Conservation (phyloP, 2,888 invertebrate species). For the Sphaerophoria rueppellii region DNA sequence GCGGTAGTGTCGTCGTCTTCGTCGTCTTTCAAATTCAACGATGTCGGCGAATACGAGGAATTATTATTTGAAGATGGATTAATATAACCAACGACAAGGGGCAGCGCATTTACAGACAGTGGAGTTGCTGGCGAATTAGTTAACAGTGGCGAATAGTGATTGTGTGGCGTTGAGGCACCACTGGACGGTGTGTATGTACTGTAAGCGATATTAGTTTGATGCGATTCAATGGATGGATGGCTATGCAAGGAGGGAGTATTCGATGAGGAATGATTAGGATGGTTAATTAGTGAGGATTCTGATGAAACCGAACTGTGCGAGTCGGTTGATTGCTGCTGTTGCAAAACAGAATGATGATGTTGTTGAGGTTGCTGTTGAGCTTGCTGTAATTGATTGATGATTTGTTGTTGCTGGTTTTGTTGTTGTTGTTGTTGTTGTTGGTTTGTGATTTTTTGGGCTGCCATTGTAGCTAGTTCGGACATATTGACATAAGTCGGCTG, state of each 20-base stretch:
- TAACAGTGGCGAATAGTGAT: constrained; percentile 81
- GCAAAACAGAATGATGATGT: constrained; percentile 76
- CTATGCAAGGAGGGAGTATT: constrained; percentile 79
- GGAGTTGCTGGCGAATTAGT: constrained; percentile 79
- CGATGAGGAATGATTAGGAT: constrained; percentile 76
- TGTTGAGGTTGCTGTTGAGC: constrained; percentile 67
- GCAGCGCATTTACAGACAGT: constrained; percentile 51
- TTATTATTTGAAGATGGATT: constrained; percentile 69
- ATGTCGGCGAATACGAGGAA: constrained; percentile 65
- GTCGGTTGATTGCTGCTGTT: constrained; percentile 84
- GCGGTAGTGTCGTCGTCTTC: constrained; percentile 61
- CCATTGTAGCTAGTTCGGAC: constrained; percentile 93
- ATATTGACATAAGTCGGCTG: constrained; percentile 95
- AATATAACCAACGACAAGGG: constrained; percentile 67
- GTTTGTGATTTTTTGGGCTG: constrained; percentile 88
- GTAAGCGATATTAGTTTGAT: constrained; percentile 76
- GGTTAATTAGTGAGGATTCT: constrained; percentile 76
- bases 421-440: constrained; percentile 78
- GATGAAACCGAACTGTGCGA: constrained; percentile 78
- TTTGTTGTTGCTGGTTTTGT: constrained; percentile 64
- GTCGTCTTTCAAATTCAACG: constrained; percentile 59
- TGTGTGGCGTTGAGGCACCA: constrained; percentile 81
- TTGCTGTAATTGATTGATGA: constrained; percentile 44
- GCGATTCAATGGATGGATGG: constrained; percentile 80
- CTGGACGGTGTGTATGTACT: constrained; percentile 79